These are phyloP conservation scores for Aporophyla nigra DNA, from an alignment of 2,888 invertebrate genomes.

Conservation along the genomic window DNA sequence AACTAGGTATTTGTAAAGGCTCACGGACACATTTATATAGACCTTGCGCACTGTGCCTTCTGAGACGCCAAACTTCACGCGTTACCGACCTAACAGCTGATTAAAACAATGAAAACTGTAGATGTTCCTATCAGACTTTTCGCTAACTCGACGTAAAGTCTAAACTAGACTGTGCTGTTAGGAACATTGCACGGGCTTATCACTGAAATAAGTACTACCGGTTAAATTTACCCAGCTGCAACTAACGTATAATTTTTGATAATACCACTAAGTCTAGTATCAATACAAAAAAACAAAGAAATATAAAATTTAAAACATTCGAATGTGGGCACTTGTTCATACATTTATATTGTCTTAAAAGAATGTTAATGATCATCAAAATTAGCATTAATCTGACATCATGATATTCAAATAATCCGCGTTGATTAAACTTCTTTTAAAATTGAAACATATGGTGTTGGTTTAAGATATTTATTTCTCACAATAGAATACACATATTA, in stretches of 20 bases:
- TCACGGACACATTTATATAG: constrained; percentile 51
- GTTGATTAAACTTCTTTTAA: constrained; percentile 13
- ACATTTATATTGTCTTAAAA: background rate
- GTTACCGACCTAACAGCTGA: constrained; percentile 63
- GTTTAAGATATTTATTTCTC: background rate
- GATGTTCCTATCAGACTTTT: constrained; percentile 34
- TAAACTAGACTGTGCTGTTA: constrained; percentile 37
- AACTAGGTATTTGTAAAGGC: constrained; percentile 36
- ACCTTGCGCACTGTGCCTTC: constrained; percentile 51
- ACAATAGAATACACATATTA: background rate
- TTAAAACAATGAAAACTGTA: constrained; percentile 70
- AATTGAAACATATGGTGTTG: background rate
- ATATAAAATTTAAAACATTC: background rate
- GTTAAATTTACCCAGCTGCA: constrained; percentile 16
- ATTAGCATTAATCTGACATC: constrained; percentile 7
- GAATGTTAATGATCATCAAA: constrained; percentile 29
- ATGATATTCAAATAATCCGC: constrained; percentile 19
- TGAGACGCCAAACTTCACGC: constrained; percentile 59
- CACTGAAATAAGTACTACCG: constrained; percentile 29
- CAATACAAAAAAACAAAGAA: background rate
- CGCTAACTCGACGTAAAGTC: constrained; percentile 18
- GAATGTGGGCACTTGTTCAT: background rate
- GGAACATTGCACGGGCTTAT: constrained; percentile 45
- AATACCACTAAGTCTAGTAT: background rate
- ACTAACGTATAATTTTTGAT: constrained; percentile 24